These are phyloP conservation scores for Brenthis ino DNA, from an alignment of 2,888 invertebrate species.

Conservation along the genomic window DNA sequence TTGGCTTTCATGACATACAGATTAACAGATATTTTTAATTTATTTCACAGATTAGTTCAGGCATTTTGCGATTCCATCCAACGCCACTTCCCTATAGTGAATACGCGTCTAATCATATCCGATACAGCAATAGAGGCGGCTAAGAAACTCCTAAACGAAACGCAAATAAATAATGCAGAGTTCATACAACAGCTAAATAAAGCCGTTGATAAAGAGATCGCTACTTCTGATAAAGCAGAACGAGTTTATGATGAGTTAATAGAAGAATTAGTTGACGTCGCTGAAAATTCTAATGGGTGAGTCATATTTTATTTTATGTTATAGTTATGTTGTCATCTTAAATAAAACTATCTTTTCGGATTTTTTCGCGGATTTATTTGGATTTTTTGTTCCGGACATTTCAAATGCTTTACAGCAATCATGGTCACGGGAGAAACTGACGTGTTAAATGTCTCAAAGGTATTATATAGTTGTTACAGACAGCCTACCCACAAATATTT, in stretches of 20 bases:
- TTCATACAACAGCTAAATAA: constrained; percentile 50
- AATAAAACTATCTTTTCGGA: no score
- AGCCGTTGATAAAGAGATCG: constrained; percentile 62
- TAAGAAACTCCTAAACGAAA: constrained; percentile 64
- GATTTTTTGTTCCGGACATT: no score
- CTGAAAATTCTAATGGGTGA: constrained; percentile 68
- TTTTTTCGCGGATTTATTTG: no score
- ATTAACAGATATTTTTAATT: not conserved
- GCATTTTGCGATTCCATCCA: constrained; percentile 79
- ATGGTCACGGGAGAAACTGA: no score
- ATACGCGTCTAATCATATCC: constrained; percentile 82
- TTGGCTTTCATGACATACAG: not conserved
- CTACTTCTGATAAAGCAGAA: constrained; percentile 70
- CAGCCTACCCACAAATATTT: no score
- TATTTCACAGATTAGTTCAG: constrained; percentile 76
- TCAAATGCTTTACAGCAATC: no score
- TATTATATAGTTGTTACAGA: no score
- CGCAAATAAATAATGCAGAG: constrained; percentile 55
- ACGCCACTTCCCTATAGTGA: constrained; percentile 84
- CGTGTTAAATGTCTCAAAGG: no score
- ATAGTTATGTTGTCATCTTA: no score
- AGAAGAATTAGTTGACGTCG: constrained; percentile 78
- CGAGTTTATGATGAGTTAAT: constrained; percentile 80
- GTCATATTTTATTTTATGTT: constrained; percentile 34
- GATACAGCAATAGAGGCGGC: constrained; percentile 77